Base-by-base conservation (phyloP, 2,888 invertebrate species). In the Apamea monoglypha region DNA sequence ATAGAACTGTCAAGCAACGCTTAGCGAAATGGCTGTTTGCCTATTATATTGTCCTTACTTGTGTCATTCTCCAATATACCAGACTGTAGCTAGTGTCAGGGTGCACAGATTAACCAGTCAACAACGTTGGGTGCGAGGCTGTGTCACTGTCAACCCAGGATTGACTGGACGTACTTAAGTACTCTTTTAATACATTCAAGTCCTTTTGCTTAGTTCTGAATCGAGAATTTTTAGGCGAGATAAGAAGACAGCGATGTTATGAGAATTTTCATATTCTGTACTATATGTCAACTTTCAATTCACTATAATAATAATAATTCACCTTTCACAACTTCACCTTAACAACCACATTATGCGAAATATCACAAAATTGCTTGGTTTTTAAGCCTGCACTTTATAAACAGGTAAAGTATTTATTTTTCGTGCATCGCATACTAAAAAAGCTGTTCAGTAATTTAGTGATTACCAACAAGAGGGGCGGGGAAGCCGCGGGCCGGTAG, bases 361-460 rank as follows among this genome's bases (percentile, higher is more conserved):
- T 93, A 88, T 87, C 91, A 89, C 90, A 91, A 91, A 85, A 80
- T 81, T 76, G 92, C 87, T 89, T 69, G 44, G 40, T 87, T 90
- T 89, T 92, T 92, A 91, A 91, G 66, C 66, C 16, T 70, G 50
- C 53, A 69, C 25, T 78, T 76, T 78, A 74, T 84, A 86, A 88
- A 91, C 90, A 88, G 92, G 92, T 86, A 92, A 94, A 92, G 93
- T 96, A 95, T 96, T 95, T 96, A 95, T 96, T 95, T 94, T 94
- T 92, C 92, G 84, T 89, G 91, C 91, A 94, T 92, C 90, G 93
- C 94, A 93, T 94, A 91, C 90, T 91, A 80, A 92, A 92, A 80
- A 92, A 92, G 86, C 85, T 88, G 89, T 86, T 87, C 88, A 89
- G 95, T 95, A 96, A 96, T 96, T 96, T 95, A 96, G 95, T 95